Evolutionary conservation across 2,888 invertebrate species (phyloP).

Genomic region (Spisula subtruncata): DNA sequence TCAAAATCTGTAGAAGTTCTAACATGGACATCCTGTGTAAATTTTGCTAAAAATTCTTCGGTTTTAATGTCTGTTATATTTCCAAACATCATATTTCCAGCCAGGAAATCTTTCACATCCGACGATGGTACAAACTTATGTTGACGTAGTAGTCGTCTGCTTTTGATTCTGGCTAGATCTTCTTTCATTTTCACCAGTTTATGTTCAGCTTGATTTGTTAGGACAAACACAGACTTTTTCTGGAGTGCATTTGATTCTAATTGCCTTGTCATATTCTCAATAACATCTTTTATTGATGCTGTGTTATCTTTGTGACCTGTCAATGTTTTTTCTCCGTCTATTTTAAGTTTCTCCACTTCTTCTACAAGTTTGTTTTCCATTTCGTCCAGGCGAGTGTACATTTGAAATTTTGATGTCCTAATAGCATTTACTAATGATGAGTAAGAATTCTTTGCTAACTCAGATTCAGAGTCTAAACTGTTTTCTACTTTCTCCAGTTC

Average conservation of each 20-base stretch:
- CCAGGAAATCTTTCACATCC: too few relatives aligned
- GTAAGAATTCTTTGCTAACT: background rate
- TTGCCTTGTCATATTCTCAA: background rate
- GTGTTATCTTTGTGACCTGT: background rate
- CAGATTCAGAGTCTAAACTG: background rate
- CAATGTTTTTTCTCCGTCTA: background rate
- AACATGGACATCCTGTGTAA: background rate
- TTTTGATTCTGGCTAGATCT: background rate
- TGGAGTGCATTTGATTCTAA: background rate
- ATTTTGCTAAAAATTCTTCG: background rate
- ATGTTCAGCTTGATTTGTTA: constrained; percentile 2
- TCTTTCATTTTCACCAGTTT: constrained; percentile 11
- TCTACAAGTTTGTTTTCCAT: constrained; percentile 1
- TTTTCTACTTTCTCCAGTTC: background rate
- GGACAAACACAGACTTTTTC: constrained; percentile 2
- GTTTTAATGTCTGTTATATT: background rate
- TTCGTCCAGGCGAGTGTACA: background rate
- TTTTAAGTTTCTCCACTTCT: background rate
- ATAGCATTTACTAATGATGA: background rate
- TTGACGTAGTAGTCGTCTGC: background rate
- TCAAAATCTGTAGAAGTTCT: background rate
- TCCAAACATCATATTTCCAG: background rate
- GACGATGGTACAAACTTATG: background rate
- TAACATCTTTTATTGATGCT: background rate
- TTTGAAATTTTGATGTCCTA: background rate